A percentile compares a stretch with the other conserved stretches of the same genome.
These are phyloP conservation scores for Osmoderma eremita DNA, from an alignment of 2,888 invertebrate species.

Conservation along the genomic window DNA sequence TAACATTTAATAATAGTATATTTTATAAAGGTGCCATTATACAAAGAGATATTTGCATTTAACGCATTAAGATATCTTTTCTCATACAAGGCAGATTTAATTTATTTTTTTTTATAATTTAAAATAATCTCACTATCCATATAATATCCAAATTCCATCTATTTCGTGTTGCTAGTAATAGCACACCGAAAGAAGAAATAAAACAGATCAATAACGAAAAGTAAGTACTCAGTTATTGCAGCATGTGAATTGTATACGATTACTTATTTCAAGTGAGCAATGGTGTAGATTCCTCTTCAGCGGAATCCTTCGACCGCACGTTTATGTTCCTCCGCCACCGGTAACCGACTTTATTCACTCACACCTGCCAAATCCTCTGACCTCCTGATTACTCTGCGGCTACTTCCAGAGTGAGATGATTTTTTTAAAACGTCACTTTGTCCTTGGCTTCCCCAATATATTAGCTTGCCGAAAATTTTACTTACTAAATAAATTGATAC, in stretches of 20 bases:
- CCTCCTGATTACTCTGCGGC: slow-evolving; percentile 44
- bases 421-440: slow-evolving; percentile 38
- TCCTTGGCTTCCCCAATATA: neutral
- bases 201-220: neutral
- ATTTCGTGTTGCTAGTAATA: too few species aligned
- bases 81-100: too few species aligned
- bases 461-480: neutral
- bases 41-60: too few species aligned
- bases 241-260: slow-evolving; percentile 16
- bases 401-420: slow-evolving; percentile 38
- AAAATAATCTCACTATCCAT: too few species aligned
- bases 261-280: slow-evolving; percentile 36
- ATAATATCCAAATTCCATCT: too few species aligned
- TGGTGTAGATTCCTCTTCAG: slow-evolving; percentile 36
- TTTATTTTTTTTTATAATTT: too few species aligned
- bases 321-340: slow-evolving; percentile 37
- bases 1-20: too few species aligned
- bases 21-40: too few species aligned
- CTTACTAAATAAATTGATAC: too few species aligned
- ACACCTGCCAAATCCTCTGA: slow-evolving; percentile 43
- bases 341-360: slow-evolving; percentile 41
- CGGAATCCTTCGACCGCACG: slow-evolving; percentile 35
- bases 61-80: too few species aligned
- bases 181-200: too few species aligned
- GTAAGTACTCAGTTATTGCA: slow-evolving; percentile 3